Conservation (phyloP, 2,888 invertebrate genomes). For the Callyntrura guangdongensis region DNA sequence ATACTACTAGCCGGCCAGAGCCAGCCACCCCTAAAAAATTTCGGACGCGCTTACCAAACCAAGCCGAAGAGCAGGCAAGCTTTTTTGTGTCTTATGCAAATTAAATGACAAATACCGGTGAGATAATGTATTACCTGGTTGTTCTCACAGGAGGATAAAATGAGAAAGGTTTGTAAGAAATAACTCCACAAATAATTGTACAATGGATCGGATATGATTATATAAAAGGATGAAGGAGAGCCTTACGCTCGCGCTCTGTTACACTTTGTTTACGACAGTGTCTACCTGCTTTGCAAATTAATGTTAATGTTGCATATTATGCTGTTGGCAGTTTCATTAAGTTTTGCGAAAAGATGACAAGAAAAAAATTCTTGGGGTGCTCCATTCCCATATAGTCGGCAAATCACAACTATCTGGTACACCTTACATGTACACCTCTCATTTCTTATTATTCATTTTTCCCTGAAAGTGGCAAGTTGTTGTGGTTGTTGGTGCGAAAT, state of each 20-base stretch:
- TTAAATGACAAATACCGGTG: slow-evolving; percentile 76
- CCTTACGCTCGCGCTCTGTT: background rate
- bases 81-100: slow-evolving; percentile 72
- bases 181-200: background rate
- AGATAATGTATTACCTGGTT: slow-evolving; percentile 72
- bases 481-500: background rate
- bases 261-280: slow-evolving; percentile 7
- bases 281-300: background rate
- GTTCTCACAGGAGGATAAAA: slow-evolving; percentile 50
- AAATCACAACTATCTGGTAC: too few relatives aligned
- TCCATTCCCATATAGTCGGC: background rate
- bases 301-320: slow-evolving; percentile 6
- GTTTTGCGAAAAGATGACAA: slow-evolving; percentile 15
- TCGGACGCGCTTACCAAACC: background rate
- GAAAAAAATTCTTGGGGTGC: slow-evolving; percentile 12
- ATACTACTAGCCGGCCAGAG: background rate
- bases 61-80: background rate
- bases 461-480: background rate
- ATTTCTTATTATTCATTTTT: background rate
- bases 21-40: slow-evolving; percentile 24
- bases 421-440: background rate
- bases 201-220: background rate
- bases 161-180: background rate
- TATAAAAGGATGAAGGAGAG: slow-evolving; percentile 18
- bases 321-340: slow-evolving; percentile 60